Percentiles rank a stretch among this genome's conserved stretches.
phyloP scores from a whole-genome alignment of 2,797 vertebrate species.

The Synaphobranchus kaupii region DNA sequence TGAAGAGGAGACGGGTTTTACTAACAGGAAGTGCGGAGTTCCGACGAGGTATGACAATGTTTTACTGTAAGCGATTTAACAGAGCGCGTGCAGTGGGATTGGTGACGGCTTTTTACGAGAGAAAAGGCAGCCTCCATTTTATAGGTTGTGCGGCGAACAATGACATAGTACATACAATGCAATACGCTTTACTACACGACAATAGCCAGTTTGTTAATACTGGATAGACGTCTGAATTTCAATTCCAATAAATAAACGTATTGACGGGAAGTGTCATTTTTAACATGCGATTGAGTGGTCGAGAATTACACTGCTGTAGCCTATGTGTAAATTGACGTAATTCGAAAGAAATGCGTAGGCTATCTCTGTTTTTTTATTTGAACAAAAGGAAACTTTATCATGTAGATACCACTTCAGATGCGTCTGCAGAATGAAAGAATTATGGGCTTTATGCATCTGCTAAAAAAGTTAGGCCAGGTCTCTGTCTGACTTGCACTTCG shows the following conservation, averaged over 20 bases:
- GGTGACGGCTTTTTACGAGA: not conserved
- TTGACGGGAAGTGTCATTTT: not conserved
- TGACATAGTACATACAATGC: not conserved
- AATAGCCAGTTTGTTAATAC: not conserved
- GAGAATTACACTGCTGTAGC: not conserved
- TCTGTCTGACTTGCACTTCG: not conserved
- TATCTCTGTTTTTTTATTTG: not conserved
- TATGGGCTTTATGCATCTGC: not conserved
- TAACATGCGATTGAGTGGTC: not conserved
- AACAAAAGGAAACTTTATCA: not conserved
- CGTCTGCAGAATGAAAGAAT: slow-evolving; percentile 4
- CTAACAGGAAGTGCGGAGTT: slow-evolving; percentile 33
- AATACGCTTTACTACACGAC: not conserved
- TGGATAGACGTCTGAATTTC: not conserved
- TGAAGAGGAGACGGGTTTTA: slow-evolving; percentile 39
- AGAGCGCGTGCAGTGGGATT: not conserved
- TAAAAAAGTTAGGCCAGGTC: slow-evolving; percentile 17
- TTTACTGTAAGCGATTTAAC: slow-evolving; percentile 22
- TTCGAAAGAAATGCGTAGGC: not conserved
- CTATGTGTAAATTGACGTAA: not conserved
- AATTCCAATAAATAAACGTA: not conserved
- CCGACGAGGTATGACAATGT: slow-evolving; percentile 37
- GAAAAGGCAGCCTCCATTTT: slow-evolving; percentile 45
- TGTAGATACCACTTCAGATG: not conserved
- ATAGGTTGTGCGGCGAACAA: slow-evolving; percentile 22